Base-by-base conservation (phyloP, 2,797 vertebrate species). In the Serranus cabrilla region DNA sequence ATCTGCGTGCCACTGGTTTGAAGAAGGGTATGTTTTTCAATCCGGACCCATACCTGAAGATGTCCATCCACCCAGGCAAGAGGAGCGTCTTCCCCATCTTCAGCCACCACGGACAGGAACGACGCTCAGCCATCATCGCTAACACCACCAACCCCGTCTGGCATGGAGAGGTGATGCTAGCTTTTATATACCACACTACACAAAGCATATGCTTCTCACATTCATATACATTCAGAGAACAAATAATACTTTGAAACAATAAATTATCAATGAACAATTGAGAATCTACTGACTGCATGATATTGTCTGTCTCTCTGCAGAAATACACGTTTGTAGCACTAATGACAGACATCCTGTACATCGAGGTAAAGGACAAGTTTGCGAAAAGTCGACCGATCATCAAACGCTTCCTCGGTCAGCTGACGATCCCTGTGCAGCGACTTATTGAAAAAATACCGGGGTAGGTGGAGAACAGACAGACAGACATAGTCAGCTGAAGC, bases 21-120 rank as follows among this genome's bases (percentile, higher is more conserved):
- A 99, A 99, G 94, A 99, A 99, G 90, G 98, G 98, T 56, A 99
- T 99, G 98, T 99, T 99, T 93, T 99, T 99, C 93, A 99, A 99
- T 78, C 98, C 98, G n/a, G 98, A 99, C 91, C 98, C 98, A 13
- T 99, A 99, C 81, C 94, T 99, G 65, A 99, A 99, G 94, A 99
- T 99, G 97, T 99, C 97, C 83, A 99, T 99, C 92, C 97, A 98
- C 89, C 98, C 98, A 1, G 98, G 98, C 49, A 99, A 99, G 92
- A 97, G 97, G 79, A 99, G 96, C 76, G 95, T 97, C 31, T 98
- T 99, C 86, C 98, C 97, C 16, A 96, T 97, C 0, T 98, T 97
- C 90, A 97, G 97, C 76, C 98, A 99, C 82, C 98, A 99, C 0
- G 97, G 98, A 50, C 98, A 99, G 89, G 98, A 99, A 81, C 95